Conservation (phyloP, 2,797 vertebrate species). For the Atherinosoma microstoma region DNA sequence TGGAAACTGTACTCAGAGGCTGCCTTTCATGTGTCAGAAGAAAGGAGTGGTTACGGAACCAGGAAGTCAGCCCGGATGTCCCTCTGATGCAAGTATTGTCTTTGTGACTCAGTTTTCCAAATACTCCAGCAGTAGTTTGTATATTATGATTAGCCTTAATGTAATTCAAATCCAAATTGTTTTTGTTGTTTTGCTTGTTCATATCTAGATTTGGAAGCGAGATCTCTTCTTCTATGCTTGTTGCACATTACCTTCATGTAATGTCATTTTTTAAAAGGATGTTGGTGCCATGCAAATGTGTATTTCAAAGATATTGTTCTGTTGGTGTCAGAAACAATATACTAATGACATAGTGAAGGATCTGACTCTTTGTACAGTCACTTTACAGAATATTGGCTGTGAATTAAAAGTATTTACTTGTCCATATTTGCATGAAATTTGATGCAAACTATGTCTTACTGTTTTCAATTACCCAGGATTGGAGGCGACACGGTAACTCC, state of each 20-base stretch:
- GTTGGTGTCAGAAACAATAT: not conserved
- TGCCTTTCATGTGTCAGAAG: conserved; percentile 91
- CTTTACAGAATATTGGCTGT: not conserved
- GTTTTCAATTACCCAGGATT: conserved; percentile 80
- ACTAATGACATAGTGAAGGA: too few species aligned
- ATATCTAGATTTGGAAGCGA: not conserved
- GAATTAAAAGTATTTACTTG: not conserved
- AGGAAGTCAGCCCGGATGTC: conserved; percentile 76
- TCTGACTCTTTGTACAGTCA: not conserved
- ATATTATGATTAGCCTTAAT: not conserved
- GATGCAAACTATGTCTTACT: conserved; percentile 6
- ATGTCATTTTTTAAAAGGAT: not conserved
- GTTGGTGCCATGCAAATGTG: not conserved
- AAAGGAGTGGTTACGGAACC: conserved; percentile 82
- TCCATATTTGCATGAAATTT: not conserved
- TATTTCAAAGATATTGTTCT: not conserved
- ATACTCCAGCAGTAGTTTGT: not conserved
- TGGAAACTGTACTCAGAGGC: conserved; percentile 79
- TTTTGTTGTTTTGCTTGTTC: not conserved
- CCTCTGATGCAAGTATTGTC: conserved; percentile 80
- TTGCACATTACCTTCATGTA: not conserved
- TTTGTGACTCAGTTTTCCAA: not conserved
- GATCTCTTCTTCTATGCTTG: not conserved
- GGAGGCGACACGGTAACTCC: conserved; percentile 89
- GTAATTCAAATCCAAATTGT: not conserved